Evolutionary conservation across 2,797 vertebrate species (phyloP), one percentile per base, ranked within the genome.

Genomic region (Notolabrus celidotus): DNA sequence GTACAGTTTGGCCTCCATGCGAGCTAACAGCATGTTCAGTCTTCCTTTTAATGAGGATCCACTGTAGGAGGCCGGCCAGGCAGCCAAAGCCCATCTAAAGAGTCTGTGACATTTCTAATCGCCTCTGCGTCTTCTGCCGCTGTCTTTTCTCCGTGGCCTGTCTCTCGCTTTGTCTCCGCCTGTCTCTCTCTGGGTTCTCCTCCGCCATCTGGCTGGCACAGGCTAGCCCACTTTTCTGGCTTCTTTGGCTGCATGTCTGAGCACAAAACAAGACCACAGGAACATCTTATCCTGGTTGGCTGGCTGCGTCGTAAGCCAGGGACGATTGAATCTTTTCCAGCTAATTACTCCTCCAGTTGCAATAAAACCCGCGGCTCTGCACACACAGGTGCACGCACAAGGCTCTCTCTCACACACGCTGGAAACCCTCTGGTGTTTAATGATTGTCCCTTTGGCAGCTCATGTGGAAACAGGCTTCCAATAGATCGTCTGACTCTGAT

Each of bases 1-100:
- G 73, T 36, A 25, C 71, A 61, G 82, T 63, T 62, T 53, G 56
- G 77, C 74, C 74, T 81, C 59, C 0, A 7, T 59, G 53, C 72
- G 17, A 46, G 67, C 74, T 36, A 59, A 55, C 79, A 43, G 67
- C 68, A 25, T 53, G 70, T 80, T 73, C 60, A 22, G 80, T 57
- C 76, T 85, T 71, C 76, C 70, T 71, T 49, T n/a, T 83, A 57
- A 78, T 51, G 70, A 79, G 69, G 86, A 60, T 55, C 74, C 42
- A 0, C 67, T 49, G 71, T 19, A 41, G 64, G 71, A 74, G 75
- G 57, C 54, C 5, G 38, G 34, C 64, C 14, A 11, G 22, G 61
- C 52, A 62, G 77, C 78, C 71, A 36, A 36, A 69, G 54, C 72
- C 80, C 72, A 19, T 76, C 67, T 46, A 46, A 79, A 56, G 73